A percentile compares a stretch with the other conserved stretches of the same genome.
Conservation (phyloP, 2,797 vertebrate species). For the Picus viridis region DNA sequence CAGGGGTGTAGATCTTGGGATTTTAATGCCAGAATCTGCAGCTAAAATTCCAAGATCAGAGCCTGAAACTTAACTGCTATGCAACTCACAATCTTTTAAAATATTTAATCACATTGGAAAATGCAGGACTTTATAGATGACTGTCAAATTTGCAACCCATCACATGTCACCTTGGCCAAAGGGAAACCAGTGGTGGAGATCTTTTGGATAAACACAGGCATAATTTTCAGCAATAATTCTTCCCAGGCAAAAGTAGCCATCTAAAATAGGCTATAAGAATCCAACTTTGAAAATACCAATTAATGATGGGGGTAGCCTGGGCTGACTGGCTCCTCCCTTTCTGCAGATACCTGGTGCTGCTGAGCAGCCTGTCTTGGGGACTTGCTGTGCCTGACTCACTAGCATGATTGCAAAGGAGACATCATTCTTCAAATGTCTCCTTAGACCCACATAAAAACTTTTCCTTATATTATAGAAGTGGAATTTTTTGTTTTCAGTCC, state of each 20-base stretch:
- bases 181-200: not conserved
- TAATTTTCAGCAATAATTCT: not conserved
- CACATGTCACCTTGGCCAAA: not conserved
- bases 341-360: not conserved
- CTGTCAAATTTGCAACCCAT: not conserved
- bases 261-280: not conserved
- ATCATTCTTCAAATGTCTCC: not conserved
- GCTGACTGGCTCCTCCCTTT: not conserved
- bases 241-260: not conserved
- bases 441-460: not conserved
- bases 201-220: not conserved
- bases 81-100: not conserved
- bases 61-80: too few species aligned
- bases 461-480: not conserved
- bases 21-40: not conserved
- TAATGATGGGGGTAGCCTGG: not conserved
- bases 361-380: fast-evolving
- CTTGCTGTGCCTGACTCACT: fast-evolving
- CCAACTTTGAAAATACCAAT: fast-evolving
- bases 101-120: not conserved
- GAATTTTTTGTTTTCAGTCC: not conserved
- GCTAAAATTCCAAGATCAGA: not conserved
- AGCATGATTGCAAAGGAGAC: fast-evolving
- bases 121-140: not conserved
- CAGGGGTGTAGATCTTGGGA: not conserved